Base-by-base conservation (phyloP, 1,140 invertebrate species). In the Archegozetes longisetosus region DNA sequence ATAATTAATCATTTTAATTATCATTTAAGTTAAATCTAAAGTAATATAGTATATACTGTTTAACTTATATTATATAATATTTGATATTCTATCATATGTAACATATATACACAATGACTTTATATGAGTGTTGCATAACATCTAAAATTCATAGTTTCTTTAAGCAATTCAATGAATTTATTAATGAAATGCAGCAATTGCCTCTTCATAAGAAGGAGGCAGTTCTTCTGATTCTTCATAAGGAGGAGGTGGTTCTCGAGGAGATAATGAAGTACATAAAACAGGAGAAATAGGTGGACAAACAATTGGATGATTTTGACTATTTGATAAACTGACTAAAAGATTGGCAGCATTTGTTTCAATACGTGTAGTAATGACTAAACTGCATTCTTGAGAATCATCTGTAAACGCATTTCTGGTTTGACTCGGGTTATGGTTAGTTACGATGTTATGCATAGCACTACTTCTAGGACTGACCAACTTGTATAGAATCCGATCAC, bases 131-230 rank as follows among this genome's bases (percentile, higher is more conserved):
- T n/a, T n/a, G n/a, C n/a, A n/a, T n/a, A n/a, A n/a, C n/a, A n/a
- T n/a, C n/a, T n/a, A n/a, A n/a, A n/a, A n/a, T n/a, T n/a, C n/a
- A n/a, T n/a, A n/a, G n/a, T n/a, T n/a, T n/a, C n/a, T n/a, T n/a
- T n/a, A n/a, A n/a, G n/a, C n/a, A n/a, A n/a, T n/a, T n/a, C n/a
- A n/a, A n/a, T n/a, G n/a, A n/a, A n/a, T n/a, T n/a, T n/a, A n/a
- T n/a, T n/a, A n/a, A n/a, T n/a, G n/a, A n/a, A n/a, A n/a, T n/a
- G 32, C 6, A 40, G 32, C 32, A 49, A 58, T 29, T 3, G 47
- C 56, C 27, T 58, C 57, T 23, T 58, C 57, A 27, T 58, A 58
- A 17, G 57, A 51, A 14, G 57, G 57, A 24, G 57, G 57, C n/a
- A 58, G 6, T 29, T 58, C 47, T 29, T 58, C 24, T n/a, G 46